Base-by-base conservation (phyloP, 1,140 invertebrate species). In the Paraescarpia echinospica region DNA sequence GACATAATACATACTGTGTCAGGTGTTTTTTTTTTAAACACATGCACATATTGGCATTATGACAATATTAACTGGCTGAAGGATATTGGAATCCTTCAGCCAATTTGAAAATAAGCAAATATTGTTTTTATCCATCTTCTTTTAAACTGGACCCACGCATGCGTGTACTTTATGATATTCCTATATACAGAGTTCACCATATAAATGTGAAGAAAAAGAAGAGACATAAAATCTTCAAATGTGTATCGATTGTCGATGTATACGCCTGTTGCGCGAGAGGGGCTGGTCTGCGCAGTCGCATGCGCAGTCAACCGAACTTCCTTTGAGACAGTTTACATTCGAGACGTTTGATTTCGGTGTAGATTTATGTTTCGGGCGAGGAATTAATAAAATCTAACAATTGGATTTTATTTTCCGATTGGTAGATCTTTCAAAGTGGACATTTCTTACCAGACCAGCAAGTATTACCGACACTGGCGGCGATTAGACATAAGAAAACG, bases 391-490 rank as follows among this genome's bases (percentile, higher is more conserved):
- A 77, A 77, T 77, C 59, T 77, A 77, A 77, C 27, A 77, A 31
- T 77, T 77, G 59, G 59, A 77, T 77, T 77, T 77, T 77, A 77
- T 77, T 77, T 77, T 77, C 59, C 59, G 27, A 77, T 77, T 77
- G 59, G 59, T 77, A 77, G 59, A 77, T 77, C 18, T 77, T 14
- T 27, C 27, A 31, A 27, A 77, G 59, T 77, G 59, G 9, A 77
- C 59, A 18, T 77, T 77, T 77, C 59, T 77, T 77, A 77, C 14
- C 14, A 77, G 2, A 77, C 59, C 14, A 18, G 4, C 59, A 77
- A 77, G 59, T 77, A 14, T 77, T 12, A 77, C 8, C 22, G 59
- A 77, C 59, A 77, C 59, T 77, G 59, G 59, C 59, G 59, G 59
- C 59, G 59, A 77, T 27, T 77, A 77, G 0, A 77, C 59, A 77